phyloP scores from a whole-genome alignment of 1,140 invertebrate genomes.

The Lethrus apterus region DNA sequence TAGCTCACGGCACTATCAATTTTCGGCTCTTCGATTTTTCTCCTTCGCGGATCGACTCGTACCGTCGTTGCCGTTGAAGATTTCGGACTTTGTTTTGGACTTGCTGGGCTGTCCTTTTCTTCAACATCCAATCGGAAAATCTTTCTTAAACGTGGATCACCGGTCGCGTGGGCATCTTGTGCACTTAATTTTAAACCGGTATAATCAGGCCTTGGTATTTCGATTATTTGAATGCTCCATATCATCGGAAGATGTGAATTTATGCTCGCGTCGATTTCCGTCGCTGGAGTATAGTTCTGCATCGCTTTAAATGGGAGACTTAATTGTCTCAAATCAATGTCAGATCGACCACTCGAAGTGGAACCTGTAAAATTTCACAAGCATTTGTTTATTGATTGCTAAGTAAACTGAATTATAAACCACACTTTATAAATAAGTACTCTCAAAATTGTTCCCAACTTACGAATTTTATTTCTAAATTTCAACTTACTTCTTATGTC shows the following conservation, averaged over 20 bases:
- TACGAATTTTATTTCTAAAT: no score
- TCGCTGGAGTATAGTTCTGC: slow-evolving; percentile 70
- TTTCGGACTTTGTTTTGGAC: slow-evolving; percentile 41
- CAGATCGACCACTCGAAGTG: slow-evolving; percentile 41
- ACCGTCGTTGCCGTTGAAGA: slow-evolving; percentile 37
- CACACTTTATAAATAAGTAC: no score
- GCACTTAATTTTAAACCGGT: slow-evolving; percentile 61
- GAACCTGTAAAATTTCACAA: not conserved
- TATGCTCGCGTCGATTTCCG: slow-evolving; percentile 75
- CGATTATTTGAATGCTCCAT: slow-evolving; percentile 58
- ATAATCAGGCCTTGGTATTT: slow-evolving; percentile 67
- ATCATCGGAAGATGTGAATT: slow-evolving; percentile 64
- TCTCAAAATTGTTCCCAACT: no score
- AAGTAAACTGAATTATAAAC: no score
- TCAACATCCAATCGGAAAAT: slow-evolving; percentile 58
- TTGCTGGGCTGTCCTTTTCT: slow-evolving; percentile 46
- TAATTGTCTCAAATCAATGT: slow-evolving; percentile 64
- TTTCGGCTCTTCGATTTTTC: slow-evolving; percentile 28
- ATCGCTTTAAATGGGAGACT: slow-evolving; percentile 65
- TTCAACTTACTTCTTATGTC: slow-evolving; percentile 41
- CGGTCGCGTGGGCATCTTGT: slow-evolving; percentile 56
- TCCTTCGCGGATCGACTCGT: slow-evolving; percentile 27
- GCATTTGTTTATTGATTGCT: no score
- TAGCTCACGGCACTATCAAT: slow-evolving; percentile 32
- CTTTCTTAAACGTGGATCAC: slow-evolving; percentile 64